phyloP scores from a whole-genome alignment of 2,797 vertebrate genomes.

The Jordanella pulchra region DNA sequence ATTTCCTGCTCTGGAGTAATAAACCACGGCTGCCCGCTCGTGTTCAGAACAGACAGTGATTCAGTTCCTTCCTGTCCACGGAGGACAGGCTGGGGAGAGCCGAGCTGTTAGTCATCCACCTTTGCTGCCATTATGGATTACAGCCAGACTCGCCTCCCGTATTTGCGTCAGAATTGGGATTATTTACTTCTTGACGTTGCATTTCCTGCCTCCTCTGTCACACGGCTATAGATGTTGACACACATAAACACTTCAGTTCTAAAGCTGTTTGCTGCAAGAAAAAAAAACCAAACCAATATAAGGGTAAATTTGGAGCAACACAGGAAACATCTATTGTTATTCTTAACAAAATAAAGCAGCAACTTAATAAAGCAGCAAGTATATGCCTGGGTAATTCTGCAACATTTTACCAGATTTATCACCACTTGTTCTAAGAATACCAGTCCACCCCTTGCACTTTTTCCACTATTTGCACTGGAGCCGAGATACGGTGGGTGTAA shows the following conservation, averaged over 20 bases:
- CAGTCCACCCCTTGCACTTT: constrained; percentile 1
- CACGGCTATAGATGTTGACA: background rate
- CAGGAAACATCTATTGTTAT: background rate
- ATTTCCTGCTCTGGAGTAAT: constrained; percentile 43
- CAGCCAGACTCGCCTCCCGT: constrained; percentile 13
- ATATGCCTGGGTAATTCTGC: background rate
- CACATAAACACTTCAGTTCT: background rate
- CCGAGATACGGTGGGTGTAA: constrained; percentile 38
- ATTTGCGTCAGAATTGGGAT: background rate
- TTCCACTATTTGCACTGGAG: constrained; percentile 29
- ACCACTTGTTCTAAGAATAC: background rate
- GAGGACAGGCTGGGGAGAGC: constrained; percentile 16
- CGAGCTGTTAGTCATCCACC: constrained; percentile 44
- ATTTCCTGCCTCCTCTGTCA: constrained; percentile 17
- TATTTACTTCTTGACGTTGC: constrained; percentile 13
- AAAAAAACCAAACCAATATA: constrained; percentile 12
- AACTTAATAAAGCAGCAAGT: constrained; percentile 1
- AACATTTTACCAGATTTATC: background rate
- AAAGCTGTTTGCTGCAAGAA: background rate
- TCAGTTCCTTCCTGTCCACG: constrained; percentile 62
- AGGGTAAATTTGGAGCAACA: constrained; percentile 10
- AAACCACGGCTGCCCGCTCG: constrained; percentile 33
- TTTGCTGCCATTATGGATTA: constrained; percentile 28
- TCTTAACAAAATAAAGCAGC: no score
- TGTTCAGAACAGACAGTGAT: constrained; percentile 56